Evolutionary conservation across 1,140 invertebrate species (phyloP).

Genomic region (Tenebrio molitor): DNA sequence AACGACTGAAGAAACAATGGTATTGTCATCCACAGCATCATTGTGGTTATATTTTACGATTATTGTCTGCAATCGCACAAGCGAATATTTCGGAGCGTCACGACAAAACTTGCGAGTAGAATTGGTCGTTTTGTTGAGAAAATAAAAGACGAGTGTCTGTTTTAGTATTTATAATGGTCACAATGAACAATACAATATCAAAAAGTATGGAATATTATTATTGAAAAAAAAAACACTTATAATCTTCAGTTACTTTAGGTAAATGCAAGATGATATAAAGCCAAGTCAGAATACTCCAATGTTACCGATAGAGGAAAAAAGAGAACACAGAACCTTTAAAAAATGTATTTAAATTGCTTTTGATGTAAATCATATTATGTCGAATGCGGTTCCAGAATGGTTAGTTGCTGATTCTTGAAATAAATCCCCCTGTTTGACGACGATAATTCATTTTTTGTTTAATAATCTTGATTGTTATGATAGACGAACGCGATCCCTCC

Average conservation of each 20-base stretch:
- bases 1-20: too few relatives aligned
- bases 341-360: constrained; percentile 7
- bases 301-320: constrained; percentile 3
- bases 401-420: constrained; percentile 3
- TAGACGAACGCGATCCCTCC: constrained; percentile 47
- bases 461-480: constrained; percentile 28
- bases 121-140: too few relatives aligned
- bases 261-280: neutral
- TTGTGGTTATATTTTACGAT: too few relatives aligned
- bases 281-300: constrained; percentile 1
- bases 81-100: too few relatives aligned
- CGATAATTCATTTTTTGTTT: constrained; percentile 14
- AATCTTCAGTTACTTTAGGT: neutral
- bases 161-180: constrained; percentile 23
- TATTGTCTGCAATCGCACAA: too few relatives aligned
- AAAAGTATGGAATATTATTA: neutral
- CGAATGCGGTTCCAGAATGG: neutral
- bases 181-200: constrained; percentile 23
- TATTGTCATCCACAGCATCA: too few relatives aligned
- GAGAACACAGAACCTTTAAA: constrained; percentile 19
- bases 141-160: neutral
- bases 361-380: constrained; percentile 13
- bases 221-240: neutral
- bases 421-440: constrained; percentile 17
- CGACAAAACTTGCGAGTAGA: too few relatives aligned